Conservation (phyloP, 2,797 vertebrate species). For the Monodelphis domestica region DNA sequence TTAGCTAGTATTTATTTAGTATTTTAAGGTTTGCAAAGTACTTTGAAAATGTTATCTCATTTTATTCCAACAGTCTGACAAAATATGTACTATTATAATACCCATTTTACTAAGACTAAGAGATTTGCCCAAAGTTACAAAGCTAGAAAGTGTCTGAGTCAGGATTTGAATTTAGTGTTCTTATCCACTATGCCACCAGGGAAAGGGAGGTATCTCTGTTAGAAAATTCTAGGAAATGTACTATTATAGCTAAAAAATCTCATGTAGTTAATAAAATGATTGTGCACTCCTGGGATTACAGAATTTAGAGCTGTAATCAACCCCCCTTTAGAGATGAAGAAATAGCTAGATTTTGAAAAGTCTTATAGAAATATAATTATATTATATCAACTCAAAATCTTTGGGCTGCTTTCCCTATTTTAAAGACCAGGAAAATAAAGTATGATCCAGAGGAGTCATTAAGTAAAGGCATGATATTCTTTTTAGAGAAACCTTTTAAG, state of each 20-base stretch:
- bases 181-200: background rate
- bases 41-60: background rate
- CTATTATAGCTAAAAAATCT: conserved; percentile 44
- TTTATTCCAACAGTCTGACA: background rate
- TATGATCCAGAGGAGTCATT: conserved; percentile 2
- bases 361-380: conserved; percentile 36
- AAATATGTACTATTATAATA: background rate
- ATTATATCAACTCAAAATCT: conserved; percentile 39
- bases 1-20: background rate
- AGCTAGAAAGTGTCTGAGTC: background rate
- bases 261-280: conserved; percentile 39
- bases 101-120: background rate
- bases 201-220: background rate
- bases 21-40: background rate
- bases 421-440: conserved; percentile 9
- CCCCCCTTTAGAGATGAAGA: background rate
- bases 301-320: background rate
- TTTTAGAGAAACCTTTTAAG: background rate
- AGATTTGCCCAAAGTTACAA: background rate
- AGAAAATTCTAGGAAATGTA: conserved; percentile 40
- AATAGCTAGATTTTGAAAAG: conserved; percentile 48
- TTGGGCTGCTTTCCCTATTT: background rate
- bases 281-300: conserved; percentile 35
- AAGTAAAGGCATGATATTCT: conserved; percentile 1
- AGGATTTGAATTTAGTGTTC: background rate